A percentile compares a stretch with the other conserved stretches of the same genome.
Conservation (phyloP, 2,797 vertebrate genomes). For the Hirundo rustica region DNA sequence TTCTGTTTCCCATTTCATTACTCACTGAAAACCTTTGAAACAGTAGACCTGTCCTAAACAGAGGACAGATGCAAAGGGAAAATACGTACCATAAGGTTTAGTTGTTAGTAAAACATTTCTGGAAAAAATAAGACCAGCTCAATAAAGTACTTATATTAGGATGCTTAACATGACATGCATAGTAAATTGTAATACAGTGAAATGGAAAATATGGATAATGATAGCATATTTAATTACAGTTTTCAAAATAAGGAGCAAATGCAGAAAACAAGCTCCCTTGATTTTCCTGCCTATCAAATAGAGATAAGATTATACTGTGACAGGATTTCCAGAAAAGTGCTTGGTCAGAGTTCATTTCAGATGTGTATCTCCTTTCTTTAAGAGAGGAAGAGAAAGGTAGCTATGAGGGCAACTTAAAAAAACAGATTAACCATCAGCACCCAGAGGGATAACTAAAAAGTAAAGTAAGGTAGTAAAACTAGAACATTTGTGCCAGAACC, state of each 20-base stretch:
- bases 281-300: not conserved
- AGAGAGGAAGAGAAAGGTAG: not conserved
- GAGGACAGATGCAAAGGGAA: not conserved
- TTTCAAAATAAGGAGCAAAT: not conserved
- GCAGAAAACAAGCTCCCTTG: not conserved
- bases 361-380: not conserved
- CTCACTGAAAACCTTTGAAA: conserved; percentile 20
- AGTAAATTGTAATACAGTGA: not conserved
- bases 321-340: not conserved
- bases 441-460: not conserved
- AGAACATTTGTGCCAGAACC: not conserved
- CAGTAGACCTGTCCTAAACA: not conserved
- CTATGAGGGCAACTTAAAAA: not conserved
- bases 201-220: not conserved
- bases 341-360: not conserved
- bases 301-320: not conserved
- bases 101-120: conserved; percentile 22
- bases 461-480: not conserved
- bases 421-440: not conserved
- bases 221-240: not conserved
- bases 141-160: not conserved
- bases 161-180: not conserved
- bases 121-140: conserved; percentile 23
- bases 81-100: not conserved
- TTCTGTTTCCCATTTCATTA: conserved; percentile 35